Evolutionary conservation across 2,888 invertebrate genomes (phyloP), one percentile per base, ranked within the genome.

Genomic region (Chouioia cunea): DNA sequence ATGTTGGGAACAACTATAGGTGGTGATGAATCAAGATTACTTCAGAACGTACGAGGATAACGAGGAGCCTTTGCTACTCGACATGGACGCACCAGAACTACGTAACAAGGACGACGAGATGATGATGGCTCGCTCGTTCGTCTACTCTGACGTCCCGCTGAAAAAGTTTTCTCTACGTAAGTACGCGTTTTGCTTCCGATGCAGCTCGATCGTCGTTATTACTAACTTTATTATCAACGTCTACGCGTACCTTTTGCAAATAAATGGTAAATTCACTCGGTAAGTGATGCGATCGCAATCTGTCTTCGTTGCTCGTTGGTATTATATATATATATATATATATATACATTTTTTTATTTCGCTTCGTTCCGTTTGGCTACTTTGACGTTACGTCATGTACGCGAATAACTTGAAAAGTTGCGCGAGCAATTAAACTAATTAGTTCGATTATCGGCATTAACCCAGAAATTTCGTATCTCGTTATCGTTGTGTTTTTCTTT

Each of bases 131-230:
- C 36, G 36, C 1, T 3, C 36, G 36, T 65, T 73, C 27, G 65
- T 75, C 27, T 71, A 75, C 46, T 79, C 77, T 66, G 83, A 82
- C 10, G 70, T 75, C 4, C 44, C 75, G n/a, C 72, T 77, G 57
- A 83, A 83, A 71, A 82, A 77, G 73, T 82, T 78, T 73, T 74
- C 72, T 14, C 76, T 83, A 48, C 83, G 83, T 82, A 78, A 80
- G 71, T 46, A n/a, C n/a, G n/a, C n/a, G n/a, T n/a, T n/a, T n/a
- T n/a, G n/a, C n/a, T n/a, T n/a, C 56, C 27, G 27, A 27, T 27
- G n/a, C n/a, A n/a, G n/a, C 27, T 27, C 27, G 27, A 27, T 27
- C 27, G 27, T n/a, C n/a, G n/a, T n/a, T n/a, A n/a, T n/a, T n/a
- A n/a, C n/a, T n/a, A n/a, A n/a, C n/a, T n/a, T n/a, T n/a, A n/a